Evolutionary conservation across 2,888 invertebrate species (phyloP).

Genomic region (Trissolcus brochymenae): DNA sequence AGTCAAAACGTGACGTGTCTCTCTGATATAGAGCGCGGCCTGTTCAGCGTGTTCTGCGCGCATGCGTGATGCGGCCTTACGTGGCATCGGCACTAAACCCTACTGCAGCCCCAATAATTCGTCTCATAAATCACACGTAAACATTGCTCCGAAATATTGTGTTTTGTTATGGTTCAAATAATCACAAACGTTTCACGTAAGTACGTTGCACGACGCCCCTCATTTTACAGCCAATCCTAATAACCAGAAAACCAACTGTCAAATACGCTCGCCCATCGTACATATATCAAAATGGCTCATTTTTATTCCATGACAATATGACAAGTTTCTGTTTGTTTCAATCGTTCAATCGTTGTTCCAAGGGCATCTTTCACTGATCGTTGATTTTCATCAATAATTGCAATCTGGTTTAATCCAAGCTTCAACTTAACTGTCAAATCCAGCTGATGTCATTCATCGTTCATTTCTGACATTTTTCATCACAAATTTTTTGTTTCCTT

Average conservation of each 20-base stretch:
- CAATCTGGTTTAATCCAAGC: background rate
- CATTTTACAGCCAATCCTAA: slow-evolving; percentile 5
- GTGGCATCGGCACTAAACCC: slow-evolving; percentile 78
- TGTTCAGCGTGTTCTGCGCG: slow-evolving; percentile 67
- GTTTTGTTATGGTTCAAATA: slow-evolving; percentile 70
- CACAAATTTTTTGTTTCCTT: background rate
- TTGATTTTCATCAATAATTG: background rate
- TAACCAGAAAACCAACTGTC: slow-evolving; percentile 18
- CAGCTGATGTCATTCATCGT: background rate
- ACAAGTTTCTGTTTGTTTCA: slow-evolving; percentile 46
- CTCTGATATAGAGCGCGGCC: slow-evolving; percentile 41
- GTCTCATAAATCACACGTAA: slow-evolving; percentile 67
- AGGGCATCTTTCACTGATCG: background rate
- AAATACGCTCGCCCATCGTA: slow-evolving; percentile 26
- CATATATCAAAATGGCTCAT: slow-evolving; percentile 61
- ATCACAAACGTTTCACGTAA: slow-evolving; percentile 65
- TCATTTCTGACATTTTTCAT: slow-evolving; percentile 14
- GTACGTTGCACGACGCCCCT: slow-evolving; percentile 53
- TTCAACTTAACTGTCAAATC: slow-evolving; percentile 23
- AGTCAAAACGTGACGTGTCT: slow-evolving; percentile 68
- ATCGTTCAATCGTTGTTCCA: background rate
- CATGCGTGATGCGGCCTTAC: slow-evolving; percentile 80
- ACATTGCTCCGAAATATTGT: slow-evolving; percentile 66
- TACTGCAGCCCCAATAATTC: slow-evolving; percentile 66
- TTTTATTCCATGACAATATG: slow-evolving; percentile 52